Conservation (phyloP, 2,888 invertebrate genomes). For the Cremastinae sp. region DNA sequence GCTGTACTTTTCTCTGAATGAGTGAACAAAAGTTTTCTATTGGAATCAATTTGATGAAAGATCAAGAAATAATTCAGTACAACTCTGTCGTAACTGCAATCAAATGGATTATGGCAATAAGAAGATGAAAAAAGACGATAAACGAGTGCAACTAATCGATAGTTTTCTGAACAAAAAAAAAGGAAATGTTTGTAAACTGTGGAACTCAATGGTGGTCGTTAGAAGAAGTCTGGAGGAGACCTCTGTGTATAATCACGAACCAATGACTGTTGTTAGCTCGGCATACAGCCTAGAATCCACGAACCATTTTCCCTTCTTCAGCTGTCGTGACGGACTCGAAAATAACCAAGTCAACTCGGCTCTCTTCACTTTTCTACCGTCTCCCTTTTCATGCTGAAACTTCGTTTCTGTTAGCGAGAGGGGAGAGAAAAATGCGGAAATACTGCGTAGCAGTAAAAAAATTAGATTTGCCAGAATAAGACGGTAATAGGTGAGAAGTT, state of each 20-base stretch:
- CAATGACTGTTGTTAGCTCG: conserved; percentile 65
- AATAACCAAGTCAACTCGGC: conserved; percentile 15
- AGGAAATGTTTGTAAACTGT: conserved; percentile 50
- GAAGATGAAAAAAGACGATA: conserved; percentile 54
- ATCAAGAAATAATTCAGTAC: neutral
- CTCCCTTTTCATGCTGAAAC: conserved; percentile 12
- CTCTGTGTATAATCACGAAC: conserved; percentile 59
- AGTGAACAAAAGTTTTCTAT: conserved; percentile 26
- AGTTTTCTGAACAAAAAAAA: conserved; percentile 42
- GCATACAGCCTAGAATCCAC: conserved; percentile 40
- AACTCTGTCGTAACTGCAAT: conserved; percentile 31
- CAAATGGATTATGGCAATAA: conserved; percentile 36
- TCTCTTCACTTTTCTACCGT: neutral
- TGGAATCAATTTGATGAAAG: conserved; percentile 21
- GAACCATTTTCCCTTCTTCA: conserved; percentile 39
- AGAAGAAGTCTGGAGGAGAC: conserved; percentile 52
- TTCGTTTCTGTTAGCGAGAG: conserved; percentile 21
- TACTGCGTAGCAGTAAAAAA: conserved; percentile 52
- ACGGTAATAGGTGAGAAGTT: conserved; percentile 61
- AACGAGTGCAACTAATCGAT: conserved; percentile 48
- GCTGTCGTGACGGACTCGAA: conserved; percentile 19
- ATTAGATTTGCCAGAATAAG: conserved; percentile 64
- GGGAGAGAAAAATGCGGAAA: conserved; percentile 5
- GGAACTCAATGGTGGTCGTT: conserved; percentile 65
- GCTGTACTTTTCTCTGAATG: conserved; percentile 38